These are phyloP conservation scores for Hypena proboscidalis DNA, from an alignment of 2,888 invertebrate species.

Conservation along the genomic window DNA sequence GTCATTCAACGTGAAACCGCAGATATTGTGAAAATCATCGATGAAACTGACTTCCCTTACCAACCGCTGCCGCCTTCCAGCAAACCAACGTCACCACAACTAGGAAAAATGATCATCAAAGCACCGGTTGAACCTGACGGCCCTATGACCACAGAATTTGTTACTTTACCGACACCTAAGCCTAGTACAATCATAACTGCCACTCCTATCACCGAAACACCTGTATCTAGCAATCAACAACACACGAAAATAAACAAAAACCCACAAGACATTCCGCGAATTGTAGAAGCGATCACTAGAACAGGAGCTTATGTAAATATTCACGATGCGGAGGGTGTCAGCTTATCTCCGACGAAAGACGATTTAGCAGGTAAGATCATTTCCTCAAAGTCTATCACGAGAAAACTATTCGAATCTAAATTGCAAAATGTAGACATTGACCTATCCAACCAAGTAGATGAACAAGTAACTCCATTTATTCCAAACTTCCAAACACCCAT, in stretches of 20 bases:
- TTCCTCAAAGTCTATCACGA: slow-evolving; percentile 57
- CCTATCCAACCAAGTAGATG: slow-evolving; percentile 48
- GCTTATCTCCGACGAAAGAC: slow-evolving; percentile 86
- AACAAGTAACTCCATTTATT: slow-evolving; percentile 73
- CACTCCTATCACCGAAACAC: slow-evolving; percentile 69
- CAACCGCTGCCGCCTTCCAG: slow-evolving; percentile 69
- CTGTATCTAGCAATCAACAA: slow-evolving; percentile 53
- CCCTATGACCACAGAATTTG: slow-evolving; percentile 81
- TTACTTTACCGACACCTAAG: slow-evolving; percentile 83
- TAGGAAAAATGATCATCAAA: slow-evolving; percentile 87
- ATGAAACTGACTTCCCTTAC: slow-evolving; percentile 79
- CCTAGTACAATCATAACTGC: slow-evolving; percentile 88
- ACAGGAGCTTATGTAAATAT: slow-evolving; percentile 90
- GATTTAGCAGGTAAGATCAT: slow-evolving; percentile 89
- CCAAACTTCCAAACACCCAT: slow-evolving; percentile 79
- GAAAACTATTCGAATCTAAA: slow-evolving; percentile 51
- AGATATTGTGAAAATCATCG: slow-evolving; percentile 69
- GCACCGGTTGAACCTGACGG: slow-evolving; percentile 79
- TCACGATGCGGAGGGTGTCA: slow-evolving; percentile 87
- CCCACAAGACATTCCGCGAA: slow-evolving; percentile 69
- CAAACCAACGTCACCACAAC: slow-evolving; percentile 87
- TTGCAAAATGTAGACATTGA: slow-evolving; percentile 52
- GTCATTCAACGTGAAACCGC: slow-evolving; percentile 73
- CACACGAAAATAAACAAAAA: slow-evolving; percentile 59
- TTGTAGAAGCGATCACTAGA: slow-evolving; percentile 79